Evolutionary conservation across 2,113 vertebrate species (phyloP).

Genomic region (Grantiella picta): DNA sequence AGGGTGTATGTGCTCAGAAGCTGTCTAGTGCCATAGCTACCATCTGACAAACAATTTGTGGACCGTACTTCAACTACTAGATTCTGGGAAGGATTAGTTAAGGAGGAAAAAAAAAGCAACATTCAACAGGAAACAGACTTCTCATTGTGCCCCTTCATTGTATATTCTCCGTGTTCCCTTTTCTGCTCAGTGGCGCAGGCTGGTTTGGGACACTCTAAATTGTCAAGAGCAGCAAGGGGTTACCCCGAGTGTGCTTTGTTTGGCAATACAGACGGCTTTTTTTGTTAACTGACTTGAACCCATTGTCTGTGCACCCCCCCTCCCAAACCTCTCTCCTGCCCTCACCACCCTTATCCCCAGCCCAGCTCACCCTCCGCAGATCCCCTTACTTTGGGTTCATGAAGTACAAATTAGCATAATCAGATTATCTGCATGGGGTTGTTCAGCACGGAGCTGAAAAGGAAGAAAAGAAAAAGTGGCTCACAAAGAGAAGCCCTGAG

Average conservation of each 20-base stretch:
- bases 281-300: slow-evolving; percentile 69
- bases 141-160: background rate
- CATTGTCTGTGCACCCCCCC: background rate
- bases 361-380: slow-evolving; percentile 46
- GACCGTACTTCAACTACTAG: background rate
- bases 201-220: slow-evolving; percentile 65
- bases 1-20: background rate
- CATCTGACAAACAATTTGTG: background rate
- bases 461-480: slow-evolving; percentile 81
- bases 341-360: slow-evolving; percentile 29
- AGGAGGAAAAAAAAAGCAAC: background rate
- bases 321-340: background rate
- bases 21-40: slow-evolving; percentile 8
- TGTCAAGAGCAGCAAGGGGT: slow-evolving; percentile 66
- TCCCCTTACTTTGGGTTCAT: slow-evolving; percentile 88
- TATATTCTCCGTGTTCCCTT: background rate
- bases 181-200: background rate
- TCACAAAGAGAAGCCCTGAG: slow-evolving; percentile 83
- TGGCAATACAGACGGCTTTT: slow-evolving; percentile 55
- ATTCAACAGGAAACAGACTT: slow-evolving; percentile 26
- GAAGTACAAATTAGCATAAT: slow-evolving; percentile 99
- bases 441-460: slow-evolving; percentile 73
- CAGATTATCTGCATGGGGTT: slow-evolving; percentile 89
- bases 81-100: slow-evolving; percentile 13
- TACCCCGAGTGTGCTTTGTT: slow-evolving; percentile 70